These are phyloP conservation scores for Herpailurus yagouaroundi DNA, from an alignment of 2,113 vertebrate species.

Conservation along the genomic window DNA sequence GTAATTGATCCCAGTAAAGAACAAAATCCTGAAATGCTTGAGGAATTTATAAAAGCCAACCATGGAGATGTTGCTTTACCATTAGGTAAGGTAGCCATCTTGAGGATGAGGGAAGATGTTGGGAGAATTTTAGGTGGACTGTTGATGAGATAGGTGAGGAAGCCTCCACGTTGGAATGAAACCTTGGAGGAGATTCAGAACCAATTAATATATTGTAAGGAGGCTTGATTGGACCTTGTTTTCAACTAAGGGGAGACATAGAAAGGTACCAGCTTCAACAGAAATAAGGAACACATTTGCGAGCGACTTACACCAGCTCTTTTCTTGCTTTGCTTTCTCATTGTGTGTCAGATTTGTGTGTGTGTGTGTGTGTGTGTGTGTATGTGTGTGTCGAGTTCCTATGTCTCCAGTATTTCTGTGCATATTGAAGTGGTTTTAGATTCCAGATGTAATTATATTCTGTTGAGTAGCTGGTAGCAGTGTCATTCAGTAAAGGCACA, in stretches of 20 bases:
- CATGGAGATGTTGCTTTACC: constrained; percentile 77
- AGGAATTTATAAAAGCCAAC: constrained; percentile 75
- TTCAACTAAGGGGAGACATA: constrained; percentile 66
- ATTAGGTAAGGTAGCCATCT: constrained; percentile 81
- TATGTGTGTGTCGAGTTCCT: constrained; percentile 59
- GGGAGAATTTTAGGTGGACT: constrained; percentile 73
- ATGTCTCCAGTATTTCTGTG: constrained; percentile 66
- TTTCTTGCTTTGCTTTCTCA: constrained; percentile 69
- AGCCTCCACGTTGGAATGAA: constrained; percentile 39
- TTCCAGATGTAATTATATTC: constrained; percentile 76
- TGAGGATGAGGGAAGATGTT: constrained; percentile 77
- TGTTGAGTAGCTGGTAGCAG: constrained; percentile 73
- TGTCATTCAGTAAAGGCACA: constrained; percentile 75
- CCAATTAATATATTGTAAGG: constrained; percentile 69
- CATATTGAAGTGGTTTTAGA: constrained; percentile 69
- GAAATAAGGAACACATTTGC: constrained; percentile 65
- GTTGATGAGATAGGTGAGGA: constrained; percentile 54
- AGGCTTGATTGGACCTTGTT: constrained; percentile 69
- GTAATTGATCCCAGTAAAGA: constrained; percentile 67
- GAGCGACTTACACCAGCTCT: constrained; percentile 69
- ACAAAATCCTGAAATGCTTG: constrained; percentile 60
- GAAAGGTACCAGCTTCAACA: constrained; percentile 70
- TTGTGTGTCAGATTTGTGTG: constrained; percentile 63
- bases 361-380: constrained; percentile 32
- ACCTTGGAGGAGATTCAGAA: constrained; percentile 71